Evolutionary conservation across 2,113 vertebrate genomes (phyloP).

Genomic region (Acanthisitta chloris): DNA sequence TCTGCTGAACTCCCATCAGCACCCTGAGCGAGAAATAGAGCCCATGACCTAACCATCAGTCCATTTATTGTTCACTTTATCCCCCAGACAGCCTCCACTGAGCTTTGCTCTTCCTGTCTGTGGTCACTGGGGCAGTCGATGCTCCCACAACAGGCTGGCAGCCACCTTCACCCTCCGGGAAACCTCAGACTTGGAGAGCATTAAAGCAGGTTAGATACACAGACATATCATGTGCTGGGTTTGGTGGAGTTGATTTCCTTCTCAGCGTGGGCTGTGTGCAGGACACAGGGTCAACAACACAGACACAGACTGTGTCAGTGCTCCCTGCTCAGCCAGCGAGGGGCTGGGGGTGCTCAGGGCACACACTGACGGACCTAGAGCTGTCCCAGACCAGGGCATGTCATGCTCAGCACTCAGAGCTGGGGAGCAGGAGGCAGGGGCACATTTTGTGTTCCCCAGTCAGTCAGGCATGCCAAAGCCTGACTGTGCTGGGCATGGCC

Average conservation of each 20-base stretch:
- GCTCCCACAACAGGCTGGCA: neutral
- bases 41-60: neutral
- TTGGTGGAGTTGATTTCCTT: neutral
- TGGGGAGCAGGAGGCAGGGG: neutral
- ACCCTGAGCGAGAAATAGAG: neutral
- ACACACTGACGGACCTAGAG: neutral
- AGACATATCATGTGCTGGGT: neutral
- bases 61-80: neutral
- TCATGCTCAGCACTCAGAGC: neutral
- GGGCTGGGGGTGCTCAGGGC: neutral
- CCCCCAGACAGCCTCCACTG: neutral
- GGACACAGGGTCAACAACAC: neutral
- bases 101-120: neutral
- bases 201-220: neutral
- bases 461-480: neutral
- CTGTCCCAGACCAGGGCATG: neutral
- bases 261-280: neutral
- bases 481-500: neutral
- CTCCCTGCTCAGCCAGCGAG: rapidly evolving
- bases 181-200: rapidly evolving
- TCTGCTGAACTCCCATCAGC: neutral
- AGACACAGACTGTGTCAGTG: neutral
- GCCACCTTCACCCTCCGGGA: neutral
- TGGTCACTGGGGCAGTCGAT: neutral
- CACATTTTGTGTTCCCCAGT: neutral